Conservation (phyloP, 2,888 invertebrate genomes). For the Noctuana brunneofusca region DNA sequence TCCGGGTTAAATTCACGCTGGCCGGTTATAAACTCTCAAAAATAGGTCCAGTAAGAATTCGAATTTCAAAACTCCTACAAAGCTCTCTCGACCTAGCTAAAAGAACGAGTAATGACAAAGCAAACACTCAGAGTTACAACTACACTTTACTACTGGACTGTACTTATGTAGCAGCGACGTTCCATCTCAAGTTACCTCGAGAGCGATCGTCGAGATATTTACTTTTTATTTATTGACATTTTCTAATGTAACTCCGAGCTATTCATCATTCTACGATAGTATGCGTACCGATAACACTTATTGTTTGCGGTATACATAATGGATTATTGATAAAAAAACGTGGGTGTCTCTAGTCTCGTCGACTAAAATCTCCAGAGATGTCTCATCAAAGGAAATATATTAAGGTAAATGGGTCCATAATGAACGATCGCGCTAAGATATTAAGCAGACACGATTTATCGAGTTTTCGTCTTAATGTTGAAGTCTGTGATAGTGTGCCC, state of each 20-base stretch:
- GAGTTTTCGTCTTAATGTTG: conserved; percentile 64
- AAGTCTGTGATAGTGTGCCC: conserved; percentile 66
- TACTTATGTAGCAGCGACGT: conserved; percentile 41
- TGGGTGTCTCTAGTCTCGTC: conserved; percentile 78
- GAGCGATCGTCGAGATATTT: conserved; percentile 59
- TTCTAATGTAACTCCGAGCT: conserved; percentile 71
- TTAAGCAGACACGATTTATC: conserved; percentile 75
- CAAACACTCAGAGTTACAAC: conserved; percentile 33
- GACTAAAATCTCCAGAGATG: conserved; percentile 63
- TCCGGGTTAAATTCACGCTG: background rate
- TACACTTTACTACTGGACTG: conserved; percentile 36
- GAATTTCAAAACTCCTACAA: conserved; percentile 27
- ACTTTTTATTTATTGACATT: conserved; percentile 82
- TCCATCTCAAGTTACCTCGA: conserved; percentile 58
- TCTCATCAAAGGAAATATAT: conserved; percentile 66
- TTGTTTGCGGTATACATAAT: conserved; percentile 79
- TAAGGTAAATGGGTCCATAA: conserved; percentile 63
- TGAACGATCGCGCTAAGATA: conserved; percentile 73
- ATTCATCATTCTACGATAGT: conserved; percentile 76
- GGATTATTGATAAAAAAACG: conserved; percentile 81
- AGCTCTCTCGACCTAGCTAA: conserved; percentile 23
- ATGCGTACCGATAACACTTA: conserved; percentile 71
- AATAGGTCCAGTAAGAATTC: conserved; percentile 20
- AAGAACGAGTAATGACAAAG: conserved; percentile 34
- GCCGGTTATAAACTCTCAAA: background rate